phyloP scores from a whole-genome alignment of 1,140 invertebrate genomes.

The Laupala kohalensis region DNA sequence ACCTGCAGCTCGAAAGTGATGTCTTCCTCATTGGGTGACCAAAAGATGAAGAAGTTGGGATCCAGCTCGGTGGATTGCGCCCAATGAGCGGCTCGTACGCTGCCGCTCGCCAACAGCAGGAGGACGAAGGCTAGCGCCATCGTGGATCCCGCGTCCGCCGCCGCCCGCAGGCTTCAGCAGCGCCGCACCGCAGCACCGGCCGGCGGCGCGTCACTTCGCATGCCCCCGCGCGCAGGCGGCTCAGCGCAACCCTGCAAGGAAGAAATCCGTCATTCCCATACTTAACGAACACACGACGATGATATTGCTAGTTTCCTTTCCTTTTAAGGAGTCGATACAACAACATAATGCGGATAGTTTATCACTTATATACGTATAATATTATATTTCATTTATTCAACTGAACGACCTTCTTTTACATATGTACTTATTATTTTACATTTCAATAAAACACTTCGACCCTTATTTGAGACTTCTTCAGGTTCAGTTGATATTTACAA shows the following conservation, averaged over 20 bases:
- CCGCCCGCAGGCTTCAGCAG: not conserved
- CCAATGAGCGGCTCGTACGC: constrained; percentile 28
- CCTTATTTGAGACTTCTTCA: no score
- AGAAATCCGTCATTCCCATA: no score
- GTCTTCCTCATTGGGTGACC: constrained; percentile 38
- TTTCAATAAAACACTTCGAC: no score
- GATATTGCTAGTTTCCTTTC: no score
- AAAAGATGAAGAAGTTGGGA: constrained; percentile 34
- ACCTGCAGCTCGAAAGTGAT: constrained; percentile 70
- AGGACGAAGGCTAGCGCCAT: constrained; percentile 15
- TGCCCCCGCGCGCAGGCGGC: not conserved
- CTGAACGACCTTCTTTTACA: no score
- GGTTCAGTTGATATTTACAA: no score
- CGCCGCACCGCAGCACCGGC: constrained; percentile 26
- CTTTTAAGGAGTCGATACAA: no score
- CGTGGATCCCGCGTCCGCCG: constrained; percentile 7
- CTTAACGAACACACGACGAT: no score
- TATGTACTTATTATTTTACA: no score
- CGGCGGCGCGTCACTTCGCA: not conserved
- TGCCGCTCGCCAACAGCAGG: constrained; percentile 32
- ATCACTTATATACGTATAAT: no score
- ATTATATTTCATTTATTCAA: no score
- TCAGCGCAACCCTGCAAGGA: not conserved
- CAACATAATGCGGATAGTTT: no score
- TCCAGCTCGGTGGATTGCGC: constrained; percentile 33